These are phyloP conservation scores for Phaonia tiefii DNA, from an alignment of 2,888 invertebrate species.

Conservation along the genomic window DNA sequence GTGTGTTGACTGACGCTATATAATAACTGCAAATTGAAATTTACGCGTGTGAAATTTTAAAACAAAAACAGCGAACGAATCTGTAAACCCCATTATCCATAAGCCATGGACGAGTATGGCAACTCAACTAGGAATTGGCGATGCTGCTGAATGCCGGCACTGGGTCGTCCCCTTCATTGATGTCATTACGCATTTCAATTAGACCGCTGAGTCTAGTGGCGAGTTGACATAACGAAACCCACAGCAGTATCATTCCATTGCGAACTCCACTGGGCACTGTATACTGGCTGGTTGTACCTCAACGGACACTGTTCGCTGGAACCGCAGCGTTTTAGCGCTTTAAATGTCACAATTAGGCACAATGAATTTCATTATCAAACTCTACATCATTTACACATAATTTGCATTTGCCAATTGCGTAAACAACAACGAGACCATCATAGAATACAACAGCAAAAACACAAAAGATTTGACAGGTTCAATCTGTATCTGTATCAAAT, in stretches of 20 bases:
- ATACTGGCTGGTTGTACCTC: background rate
- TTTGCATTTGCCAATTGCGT: slow-evolving; percentile 52
- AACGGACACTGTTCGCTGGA: background rate
- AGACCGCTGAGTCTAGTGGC: slow-evolving; percentile 57
- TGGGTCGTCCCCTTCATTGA: slow-evolving; percentile 29
- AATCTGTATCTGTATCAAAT: background rate
- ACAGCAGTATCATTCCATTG: slow-evolving; percentile 41
- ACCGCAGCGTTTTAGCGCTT: slow-evolving; percentile 58
- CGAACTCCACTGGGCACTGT: slow-evolving; percentile 26
- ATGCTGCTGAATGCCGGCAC: background rate
- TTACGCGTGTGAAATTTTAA: slow-evolving; percentile 62
- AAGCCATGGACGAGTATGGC: slow-evolving; percentile 35
- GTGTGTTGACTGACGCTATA: slow-evolving; percentile 27
- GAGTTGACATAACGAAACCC: slow-evolving; percentile 56
- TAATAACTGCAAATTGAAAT: slow-evolving; percentile 63
- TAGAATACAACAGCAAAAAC: background rate
- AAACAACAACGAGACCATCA: background rate
- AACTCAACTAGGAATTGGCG: slow-evolving; percentile 44
- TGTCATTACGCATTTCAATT: slow-evolving; percentile 63
- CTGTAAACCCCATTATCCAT: slow-evolving; percentile 43
- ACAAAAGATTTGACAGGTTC: no score
- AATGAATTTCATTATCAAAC: slow-evolving; percentile 61
- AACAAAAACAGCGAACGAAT: slow-evolving; percentile 25
- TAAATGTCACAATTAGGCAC: slow-evolving; percentile 63
- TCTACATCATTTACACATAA: slow-evolving; percentile 65